These are phyloP conservation scores for Synanthedon formicaeformis DNA, from an alignment of 2,888 invertebrate species.

Conservation along the genomic window DNA sequence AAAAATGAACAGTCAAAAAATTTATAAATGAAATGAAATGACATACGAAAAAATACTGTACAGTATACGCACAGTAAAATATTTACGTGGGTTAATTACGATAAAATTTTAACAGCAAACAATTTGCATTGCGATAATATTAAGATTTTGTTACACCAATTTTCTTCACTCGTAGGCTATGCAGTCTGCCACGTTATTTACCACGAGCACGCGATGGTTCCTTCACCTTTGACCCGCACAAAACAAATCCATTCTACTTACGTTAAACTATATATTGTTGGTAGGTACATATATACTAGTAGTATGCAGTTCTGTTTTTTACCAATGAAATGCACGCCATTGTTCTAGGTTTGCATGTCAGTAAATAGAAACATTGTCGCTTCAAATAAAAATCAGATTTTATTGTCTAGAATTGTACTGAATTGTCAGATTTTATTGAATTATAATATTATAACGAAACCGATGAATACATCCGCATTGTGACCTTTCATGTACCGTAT, in stretches of 20 bases:
- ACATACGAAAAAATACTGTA: no score
- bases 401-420: no score
- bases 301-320: conserved; percentile 1
- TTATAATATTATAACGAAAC: no score
- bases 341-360: not conserved
- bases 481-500: no score
- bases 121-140: not conserved
- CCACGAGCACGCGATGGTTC: conserved; percentile 55
- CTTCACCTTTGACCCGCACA: conserved; percentile 56
- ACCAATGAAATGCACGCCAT: not conserved
- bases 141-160: conserved; percentile 1
- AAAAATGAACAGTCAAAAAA: no score
- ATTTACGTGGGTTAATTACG: no score
- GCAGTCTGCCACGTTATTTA: conserved; percentile 39
- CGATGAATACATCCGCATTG: no score
- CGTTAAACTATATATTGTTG: not conserved
- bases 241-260: conserved; percentile 11
- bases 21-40: no score
- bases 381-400: not conserved
- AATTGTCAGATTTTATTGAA: no score
- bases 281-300: not conserved
- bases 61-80: no score
- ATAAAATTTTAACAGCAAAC: no score
- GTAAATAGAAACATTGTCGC: not conserved
- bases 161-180: conserved; percentile 33